A percentile compares a stretch with the other conserved stretches of the same genome.
These are phyloP conservation scores for Gambusia affinis DNA, from an alignment of 2,113 vertebrate species.

Conservation along the genomic window DNA sequence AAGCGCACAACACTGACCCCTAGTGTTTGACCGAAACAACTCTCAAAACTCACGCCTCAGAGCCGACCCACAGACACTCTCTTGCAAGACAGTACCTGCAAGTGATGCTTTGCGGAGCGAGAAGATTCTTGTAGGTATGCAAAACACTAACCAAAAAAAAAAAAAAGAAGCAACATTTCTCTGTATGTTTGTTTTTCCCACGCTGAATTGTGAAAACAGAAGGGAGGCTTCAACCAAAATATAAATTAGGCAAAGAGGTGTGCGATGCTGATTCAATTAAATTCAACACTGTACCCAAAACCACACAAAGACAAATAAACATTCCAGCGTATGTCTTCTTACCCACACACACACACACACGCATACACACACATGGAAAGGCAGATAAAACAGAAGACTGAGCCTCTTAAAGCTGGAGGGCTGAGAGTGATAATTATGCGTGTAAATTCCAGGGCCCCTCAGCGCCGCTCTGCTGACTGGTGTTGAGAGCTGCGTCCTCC, in stretches of 20 bases:
- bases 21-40: slow-evolving; percentile 57
- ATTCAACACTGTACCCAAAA: slow-evolving; percentile 56
- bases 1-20: slow-evolving; percentile 71
- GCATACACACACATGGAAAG: slow-evolving; percentile 21
- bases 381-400: slow-evolving; percentile 24
- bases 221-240: slow-evolving; percentile 61
- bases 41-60: not conserved
- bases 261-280: slow-evolving; percentile 56
- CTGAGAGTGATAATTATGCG: slow-evolving; percentile 72
- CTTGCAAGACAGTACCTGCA: slow-evolving; percentile 39
- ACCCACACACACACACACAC: slow-evolving; percentile 7
- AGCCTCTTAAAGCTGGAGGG: slow-evolving; percentile 58
- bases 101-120: slow-evolving; percentile 28
- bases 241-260: slow-evolving; percentile 65
- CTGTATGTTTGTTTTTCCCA: slow-evolving; percentile 69
- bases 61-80: slow-evolving; percentile 7
- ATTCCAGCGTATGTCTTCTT: slow-evolving; percentile 26
- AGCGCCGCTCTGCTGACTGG: slow-evolving; percentile 53
- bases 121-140: slow-evolving; percentile 48
- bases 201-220: slow-evolving; percentile 64
- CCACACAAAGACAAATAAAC: slow-evolving; percentile 53
- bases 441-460: slow-evolving; percentile 70
- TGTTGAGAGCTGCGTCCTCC: slow-evolving; percentile 65
- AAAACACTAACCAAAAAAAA: slow-evolving; percentile 41
- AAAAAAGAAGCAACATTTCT: slow-evolving; percentile 24